Evolutionary conservation across 2,113 vertebrate species (phyloP), one percentile per base, ranked within the genome.

Genomic region (Ploceus nigricollis): DNA sequence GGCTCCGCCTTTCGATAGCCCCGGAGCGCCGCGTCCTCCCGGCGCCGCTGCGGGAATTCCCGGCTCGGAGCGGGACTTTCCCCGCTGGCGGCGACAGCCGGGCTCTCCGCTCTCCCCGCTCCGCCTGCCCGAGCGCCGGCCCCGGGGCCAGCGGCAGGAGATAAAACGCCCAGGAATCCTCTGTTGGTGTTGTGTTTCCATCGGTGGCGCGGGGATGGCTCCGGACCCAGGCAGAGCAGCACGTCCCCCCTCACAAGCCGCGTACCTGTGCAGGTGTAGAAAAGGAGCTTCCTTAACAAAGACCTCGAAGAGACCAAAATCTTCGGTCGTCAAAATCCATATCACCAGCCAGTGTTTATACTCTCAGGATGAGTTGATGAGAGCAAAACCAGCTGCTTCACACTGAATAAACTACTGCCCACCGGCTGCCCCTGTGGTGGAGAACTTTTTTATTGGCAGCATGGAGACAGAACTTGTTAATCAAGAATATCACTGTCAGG

Each of bases 131-230:
- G 10, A 20, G 50, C 9, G 30, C 35, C 33, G 22, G 42, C 30
- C n/a, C 44, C 20, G 9, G 7, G 44, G 39, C 39, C 28, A 13
- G 33, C 48, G 8, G 71, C 70, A 1, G 53, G 4, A 9, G 15
- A 2, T 15, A 37, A 27, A 44, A 3, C 1, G 7, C 15, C 10
- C n/a, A 0, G 50, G 12, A 30, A 15, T 11, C 10, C 13, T 11
- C 28, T 13, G 2, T 0, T 0, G 2, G 44, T 6, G 45, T 2
- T 7, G 64, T 14, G 3, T 14, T 21, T 2, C 30, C 10, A 0
- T 1, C 13, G 22, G 22, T 23, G 37, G 33, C 15, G 3, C 1
- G 6, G 25, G 19, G 5, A 4, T 4, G 48, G 79, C 57, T 47
- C 22, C 5, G 47, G 25, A 9, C 2, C 7, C 15, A 0, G 39